These are phyloP conservation scores for Coreius guichenoti DNA, from an alignment of 2,797 vertebrate genomes.

Conservation along the genomic window DNA sequence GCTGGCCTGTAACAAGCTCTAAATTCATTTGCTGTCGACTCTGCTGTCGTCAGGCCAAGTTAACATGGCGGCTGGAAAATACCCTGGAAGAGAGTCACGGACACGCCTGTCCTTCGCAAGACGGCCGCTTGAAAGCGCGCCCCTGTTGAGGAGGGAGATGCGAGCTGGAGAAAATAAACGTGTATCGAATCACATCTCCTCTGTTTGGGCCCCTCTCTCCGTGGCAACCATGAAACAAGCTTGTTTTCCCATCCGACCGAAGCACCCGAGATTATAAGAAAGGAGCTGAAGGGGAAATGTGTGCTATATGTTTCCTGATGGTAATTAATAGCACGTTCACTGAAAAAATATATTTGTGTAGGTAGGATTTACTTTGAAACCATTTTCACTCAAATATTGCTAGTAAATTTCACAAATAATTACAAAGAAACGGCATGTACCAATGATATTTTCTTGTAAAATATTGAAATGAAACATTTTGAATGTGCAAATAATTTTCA, in stretches of 20 bases:
- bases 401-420: neutral
- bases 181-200: conserved; percentile 66
- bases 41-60: conserved; percentile 71
- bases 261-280: conserved; percentile 36
- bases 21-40: conserved; percentile 73
- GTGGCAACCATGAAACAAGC: conserved; percentile 76
- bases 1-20: conserved; percentile 70
- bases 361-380: neutral
- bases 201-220: conserved; percentile 72
- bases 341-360: too few species aligned
- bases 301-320: conserved; percentile 51
- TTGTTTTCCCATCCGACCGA: conserved; percentile 59
- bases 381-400: neutral
- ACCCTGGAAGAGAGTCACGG: conserved; percentile 71
- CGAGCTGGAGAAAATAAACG: conserved; percentile 69
- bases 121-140: conserved; percentile 48
- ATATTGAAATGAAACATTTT: neutral
- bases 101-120: conserved; percentile 65
- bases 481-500: neutral
- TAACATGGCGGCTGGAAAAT: conserved; percentile 74
- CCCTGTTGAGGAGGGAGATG: conserved; percentile 62
- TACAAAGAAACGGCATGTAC: neutral
- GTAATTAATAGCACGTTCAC: conserved; percentile 50
- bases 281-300: conserved; percentile 49
- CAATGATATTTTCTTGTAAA: neutral